Conservation (phyloP, 2,113 vertebrate species). For the Solenodon paradoxus region DNA sequence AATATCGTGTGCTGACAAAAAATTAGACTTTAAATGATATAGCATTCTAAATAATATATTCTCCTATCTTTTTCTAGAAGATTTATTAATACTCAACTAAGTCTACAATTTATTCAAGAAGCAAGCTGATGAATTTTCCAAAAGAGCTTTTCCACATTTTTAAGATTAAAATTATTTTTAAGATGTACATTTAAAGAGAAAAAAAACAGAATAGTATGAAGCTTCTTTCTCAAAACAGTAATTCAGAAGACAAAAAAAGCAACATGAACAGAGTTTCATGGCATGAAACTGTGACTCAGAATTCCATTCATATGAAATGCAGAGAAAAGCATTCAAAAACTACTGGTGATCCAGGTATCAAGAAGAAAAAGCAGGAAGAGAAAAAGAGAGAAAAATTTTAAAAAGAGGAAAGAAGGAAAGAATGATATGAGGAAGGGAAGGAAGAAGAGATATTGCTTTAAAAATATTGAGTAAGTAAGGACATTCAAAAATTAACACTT, state of each 20-base stretch:
- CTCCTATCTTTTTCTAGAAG: not conserved
- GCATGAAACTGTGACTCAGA: not conserved
- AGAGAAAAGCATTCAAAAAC: not conserved
- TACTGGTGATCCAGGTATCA: not conserved
- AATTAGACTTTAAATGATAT: not conserved
- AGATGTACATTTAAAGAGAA: not conserved
- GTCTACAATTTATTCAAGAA: constrained; percentile 25
- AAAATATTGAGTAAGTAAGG: not conserved
- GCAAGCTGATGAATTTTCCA: constrained; percentile 19
- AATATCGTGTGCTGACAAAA: not conserved
- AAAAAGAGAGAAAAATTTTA: not conserved
- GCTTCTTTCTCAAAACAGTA: not conserved
- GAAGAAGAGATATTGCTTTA: not conserved
- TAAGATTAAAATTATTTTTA: constrained; percentile 31
- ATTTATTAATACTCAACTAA: not conserved
- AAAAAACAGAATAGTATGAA: not conserved
- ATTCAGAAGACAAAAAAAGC: not conserved
- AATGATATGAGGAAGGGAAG: not conserved
- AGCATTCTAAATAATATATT: not conserved
- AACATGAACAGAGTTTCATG: not conserved
- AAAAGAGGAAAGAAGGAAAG: not conserved
- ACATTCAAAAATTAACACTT: not conserved
- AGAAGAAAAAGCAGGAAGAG: not conserved
- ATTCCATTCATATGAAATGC: not conserved
- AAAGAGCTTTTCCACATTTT: not conserved